These are phyloP conservation scores for Alca torda DNA, from an alignment of 2,797 vertebrate genomes.

Conservation along the genomic window DNA sequence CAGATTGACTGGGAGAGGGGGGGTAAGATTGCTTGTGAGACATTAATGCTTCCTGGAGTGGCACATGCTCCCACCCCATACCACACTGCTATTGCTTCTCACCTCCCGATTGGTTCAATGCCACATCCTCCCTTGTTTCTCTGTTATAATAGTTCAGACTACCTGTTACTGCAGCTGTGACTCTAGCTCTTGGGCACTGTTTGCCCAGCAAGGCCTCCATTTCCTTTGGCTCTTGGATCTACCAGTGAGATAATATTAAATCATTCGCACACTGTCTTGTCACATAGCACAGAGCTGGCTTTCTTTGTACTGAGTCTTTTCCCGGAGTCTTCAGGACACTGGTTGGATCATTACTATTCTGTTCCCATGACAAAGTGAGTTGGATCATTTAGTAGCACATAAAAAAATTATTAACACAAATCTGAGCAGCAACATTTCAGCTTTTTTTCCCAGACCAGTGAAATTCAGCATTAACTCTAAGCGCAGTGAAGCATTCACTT, in stretches of 20 bases:
- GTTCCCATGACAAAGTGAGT: not conserved
- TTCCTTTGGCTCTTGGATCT: not conserved
- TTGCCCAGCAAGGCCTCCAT: not conserved
- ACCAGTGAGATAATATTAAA: not conserved
- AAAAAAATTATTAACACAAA: conserved; percentile 18
- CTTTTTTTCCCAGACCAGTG: not conserved
- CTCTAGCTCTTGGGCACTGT: not conserved
- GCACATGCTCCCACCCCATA: not conserved
- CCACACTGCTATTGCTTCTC: not conserved
- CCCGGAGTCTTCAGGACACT: not conserved
- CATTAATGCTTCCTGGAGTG: not conserved
- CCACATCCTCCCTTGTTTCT: not conserved
- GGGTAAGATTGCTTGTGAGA: not conserved
- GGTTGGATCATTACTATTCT: not conserved
- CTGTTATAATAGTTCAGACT: not conserved
- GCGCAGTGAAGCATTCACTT: not conserved
- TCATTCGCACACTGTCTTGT: not conserved
- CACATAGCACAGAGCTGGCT: not conserved
- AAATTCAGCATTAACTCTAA: conserved; percentile 9
- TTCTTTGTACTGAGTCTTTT: not conserved
- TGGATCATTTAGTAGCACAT: not conserved
- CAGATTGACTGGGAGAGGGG: not conserved
- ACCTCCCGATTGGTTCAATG: not conserved
- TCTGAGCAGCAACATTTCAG: conserved; percentile 5
- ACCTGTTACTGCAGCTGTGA: not conserved